These are phyloP conservation scores for Ctenodactylus gundi DNA, from an alignment of 2,113 vertebrate species.

Conservation along the genomic window DNA sequence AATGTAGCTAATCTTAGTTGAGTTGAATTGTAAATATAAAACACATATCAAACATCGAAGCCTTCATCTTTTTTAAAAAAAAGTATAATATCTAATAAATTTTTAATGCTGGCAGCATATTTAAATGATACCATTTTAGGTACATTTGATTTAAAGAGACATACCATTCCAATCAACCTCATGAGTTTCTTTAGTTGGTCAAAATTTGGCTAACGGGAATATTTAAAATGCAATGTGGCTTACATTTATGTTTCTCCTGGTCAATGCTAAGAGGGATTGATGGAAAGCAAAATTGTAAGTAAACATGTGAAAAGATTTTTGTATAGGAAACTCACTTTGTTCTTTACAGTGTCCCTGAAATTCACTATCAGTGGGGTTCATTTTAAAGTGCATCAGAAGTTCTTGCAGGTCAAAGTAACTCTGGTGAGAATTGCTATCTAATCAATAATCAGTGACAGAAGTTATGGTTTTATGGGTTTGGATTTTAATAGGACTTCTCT, in stretches of 20 bases:
- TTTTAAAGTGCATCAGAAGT: not conserved
- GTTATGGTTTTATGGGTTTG: not conserved
- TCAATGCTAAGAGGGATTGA: not conserved
- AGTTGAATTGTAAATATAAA: conserved; percentile 23
- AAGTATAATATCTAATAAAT: not conserved
- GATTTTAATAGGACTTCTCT: conserved; percentile 20
- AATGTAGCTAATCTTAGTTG: not conserved
- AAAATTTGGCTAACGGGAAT: conserved; percentile 8
- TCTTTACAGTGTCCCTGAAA: not conserved
- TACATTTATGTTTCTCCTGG: not conserved
- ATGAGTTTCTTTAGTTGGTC: not conserved
- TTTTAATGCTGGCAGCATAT: not conserved
- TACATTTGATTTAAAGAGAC: conserved; percentile 7
- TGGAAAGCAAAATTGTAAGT: not conserved
- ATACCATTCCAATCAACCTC: not conserved
- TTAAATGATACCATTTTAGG: not conserved
- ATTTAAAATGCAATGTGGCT: not conserved
- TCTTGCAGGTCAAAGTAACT: conserved; percentile 34
- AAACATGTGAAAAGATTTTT: conserved; percentile 33
- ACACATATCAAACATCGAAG: not conserved
- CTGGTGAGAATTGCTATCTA: not conserved
- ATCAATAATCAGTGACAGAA: not conserved
- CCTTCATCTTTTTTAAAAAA: not conserved
- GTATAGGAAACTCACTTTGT: not conserved
- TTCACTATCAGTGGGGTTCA: not conserved